A percentile compares a stretch with the other conserved stretches of the same genome.
phyloP scores from a whole-genome alignment of 2,888 invertebrate genomes.

The Pseudococcus longispinus region DNA sequence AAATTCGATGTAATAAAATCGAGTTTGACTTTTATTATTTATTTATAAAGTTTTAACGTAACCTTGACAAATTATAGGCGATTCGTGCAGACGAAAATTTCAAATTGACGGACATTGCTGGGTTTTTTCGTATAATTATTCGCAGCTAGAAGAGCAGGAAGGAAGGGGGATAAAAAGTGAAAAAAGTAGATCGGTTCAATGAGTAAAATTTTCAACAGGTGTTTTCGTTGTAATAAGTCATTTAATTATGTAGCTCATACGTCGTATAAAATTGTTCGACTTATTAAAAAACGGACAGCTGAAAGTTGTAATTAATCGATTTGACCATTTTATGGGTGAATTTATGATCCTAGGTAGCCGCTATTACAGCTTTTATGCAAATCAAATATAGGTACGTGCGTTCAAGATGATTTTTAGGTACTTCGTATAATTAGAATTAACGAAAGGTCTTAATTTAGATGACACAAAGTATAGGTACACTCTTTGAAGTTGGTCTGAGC shows the following conservation, averaged over 20 bases:
- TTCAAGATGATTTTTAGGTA: not conserved
- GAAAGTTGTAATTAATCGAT: slow-evolving; percentile 21
- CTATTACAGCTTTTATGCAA: not conserved
- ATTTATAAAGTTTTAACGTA: not conserved
- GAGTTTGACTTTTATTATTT: not conserved
- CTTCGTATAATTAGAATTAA: not conserved
- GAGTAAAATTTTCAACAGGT: not conserved
- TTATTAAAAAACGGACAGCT: not conserved
- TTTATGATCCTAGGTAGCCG: not conserved
- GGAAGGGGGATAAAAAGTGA: not conserved
- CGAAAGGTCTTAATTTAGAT: not conserved
- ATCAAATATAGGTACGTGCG: not conserved
- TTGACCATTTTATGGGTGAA: not conserved
- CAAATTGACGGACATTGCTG: not conserved
- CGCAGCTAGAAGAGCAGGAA: not conserved
- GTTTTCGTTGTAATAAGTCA: not conserved
- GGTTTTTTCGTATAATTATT: not conserved
- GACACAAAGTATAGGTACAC: not conserved
- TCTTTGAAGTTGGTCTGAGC: not conserved
- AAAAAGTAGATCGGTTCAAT: not conserved
- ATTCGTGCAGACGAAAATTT: not conserved
- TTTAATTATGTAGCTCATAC: not conserved
- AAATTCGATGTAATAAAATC: slow-evolving; percentile 17
- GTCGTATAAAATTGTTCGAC: not conserved
- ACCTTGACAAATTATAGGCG: not conserved